Conservation (phyloP, 2,797 vertebrate genomes). For the Anguilla marmorata region DNA sequence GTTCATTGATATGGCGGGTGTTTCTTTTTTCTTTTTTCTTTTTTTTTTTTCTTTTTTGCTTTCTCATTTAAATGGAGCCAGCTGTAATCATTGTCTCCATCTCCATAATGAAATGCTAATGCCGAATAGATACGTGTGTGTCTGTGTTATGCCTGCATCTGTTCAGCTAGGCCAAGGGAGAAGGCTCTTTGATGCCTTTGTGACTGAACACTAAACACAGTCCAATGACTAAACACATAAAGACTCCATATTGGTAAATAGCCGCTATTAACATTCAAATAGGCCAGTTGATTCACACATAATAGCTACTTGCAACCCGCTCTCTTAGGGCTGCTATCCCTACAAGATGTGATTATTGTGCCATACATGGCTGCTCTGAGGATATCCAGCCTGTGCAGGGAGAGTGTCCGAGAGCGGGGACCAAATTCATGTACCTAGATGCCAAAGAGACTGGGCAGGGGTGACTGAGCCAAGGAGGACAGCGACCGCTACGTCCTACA, state of each 20-base stretch:
- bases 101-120: background rate
- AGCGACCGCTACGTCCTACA: background rate
- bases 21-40: background rate
- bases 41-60: background rate
- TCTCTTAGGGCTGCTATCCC: background rate
- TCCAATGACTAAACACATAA: slow-evolving; percentile 39
- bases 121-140: background rate
- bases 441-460: background rate
- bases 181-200: slow-evolving; percentile 42
- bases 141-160: slow-evolving; percentile 35
- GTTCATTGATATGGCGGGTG: background rate
- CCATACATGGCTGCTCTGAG: background rate
- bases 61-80: slow-evolving; percentile 6
- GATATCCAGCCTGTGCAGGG: background rate
- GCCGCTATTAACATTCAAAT: slow-evolving; percentile 39
- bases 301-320: slow-evolving; percentile 15
- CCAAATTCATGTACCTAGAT: background rate
- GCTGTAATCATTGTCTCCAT: background rate
- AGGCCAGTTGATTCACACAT: slow-evolving; percentile 39
- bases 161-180: slow-evolving; percentile 42
- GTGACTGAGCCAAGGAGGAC: background rate
- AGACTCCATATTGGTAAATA: slow-evolving; percentile 29
- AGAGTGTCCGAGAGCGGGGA: background rate
- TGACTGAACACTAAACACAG: slow-evolving; percentile 48
- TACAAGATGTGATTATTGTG: background rate